phyloP scores from a whole-genome alignment of 92 coral and sea anemone species.

The Palythoa caribaeorum region DNA sequence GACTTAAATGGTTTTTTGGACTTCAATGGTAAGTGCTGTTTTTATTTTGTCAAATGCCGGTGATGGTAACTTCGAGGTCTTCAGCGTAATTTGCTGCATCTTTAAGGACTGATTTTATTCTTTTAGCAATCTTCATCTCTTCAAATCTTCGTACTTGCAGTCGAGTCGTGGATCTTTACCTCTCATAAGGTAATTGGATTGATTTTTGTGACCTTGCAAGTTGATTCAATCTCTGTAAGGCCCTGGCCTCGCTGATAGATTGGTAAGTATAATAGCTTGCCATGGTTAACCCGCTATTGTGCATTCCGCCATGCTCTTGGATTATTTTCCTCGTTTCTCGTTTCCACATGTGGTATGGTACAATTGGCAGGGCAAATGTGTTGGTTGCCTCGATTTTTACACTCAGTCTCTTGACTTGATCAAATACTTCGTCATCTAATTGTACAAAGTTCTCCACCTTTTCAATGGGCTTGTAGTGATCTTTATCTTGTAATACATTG shows the following conservation, averaged over 20 bases:
- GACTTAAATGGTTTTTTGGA: too few relatives aligned
- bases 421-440: too few relatives aligned
- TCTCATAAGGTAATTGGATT: neutral
- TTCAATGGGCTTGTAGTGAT: too few relatives aligned
- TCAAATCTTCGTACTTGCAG: neutral
- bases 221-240: constrained; percentile 14
- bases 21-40: too few relatives aligned
- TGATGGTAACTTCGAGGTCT: constrained; percentile 14
- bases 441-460: too few relatives aligned
- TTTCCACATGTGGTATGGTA: constrained; percentile 49
- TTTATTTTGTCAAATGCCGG: too few relatives aligned
- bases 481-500: too few relatives aligned
- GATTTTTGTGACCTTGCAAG: constrained; percentile 12
- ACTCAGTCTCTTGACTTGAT: constrained; percentile 11
- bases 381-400: constrained; percentile 54
- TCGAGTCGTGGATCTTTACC: neutral
- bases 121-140: constrained; percentile 38
- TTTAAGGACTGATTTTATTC: neutral
- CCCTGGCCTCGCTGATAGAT: neutral
- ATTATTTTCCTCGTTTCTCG: neutral
- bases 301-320: neutral
- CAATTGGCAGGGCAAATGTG: constrained; percentile 26
- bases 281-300: neutral
- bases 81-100: neutral
- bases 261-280: neutral